A percentile compares a stretch with the other conserved stretches of the same genome.
Evolutionary conservation across 2,113 vertebrate genomes (phyloP).

Genomic region (Mus musculus): GRCm39 chr2:79112001-79112500

Average conservation of each 20-base stretch:
- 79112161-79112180: not conserved
- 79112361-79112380: not conserved
- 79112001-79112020: slow-evolving; percentile 95
- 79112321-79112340: not conserved
- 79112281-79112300: not conserved
- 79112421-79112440: not conserved
- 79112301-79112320: not conserved
- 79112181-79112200: not conserved
- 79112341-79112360: not conserved
- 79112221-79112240: not conserved
- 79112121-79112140: slow-evolving; percentile 88
- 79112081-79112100: slow-evolving; percentile 94
- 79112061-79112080: slow-evolving; percentile 94
- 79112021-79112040: slow-evolving; percentile 94
- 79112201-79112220: not conserved
- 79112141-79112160: not conserved
- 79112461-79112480: not conserved
- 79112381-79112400: too few species aligned
- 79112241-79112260: not conserved
- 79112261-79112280: too few species aligned
- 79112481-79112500: not conserved
- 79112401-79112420: too few species aligned
- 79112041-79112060: slow-evolving; percentile 96
- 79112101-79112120: slow-evolving; percentile 97
- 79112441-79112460: not conserved